Base-by-base conservation (phyloP, 2,113 vertebrate genomes). In the Trichomycterus rosablanca region DNA sequence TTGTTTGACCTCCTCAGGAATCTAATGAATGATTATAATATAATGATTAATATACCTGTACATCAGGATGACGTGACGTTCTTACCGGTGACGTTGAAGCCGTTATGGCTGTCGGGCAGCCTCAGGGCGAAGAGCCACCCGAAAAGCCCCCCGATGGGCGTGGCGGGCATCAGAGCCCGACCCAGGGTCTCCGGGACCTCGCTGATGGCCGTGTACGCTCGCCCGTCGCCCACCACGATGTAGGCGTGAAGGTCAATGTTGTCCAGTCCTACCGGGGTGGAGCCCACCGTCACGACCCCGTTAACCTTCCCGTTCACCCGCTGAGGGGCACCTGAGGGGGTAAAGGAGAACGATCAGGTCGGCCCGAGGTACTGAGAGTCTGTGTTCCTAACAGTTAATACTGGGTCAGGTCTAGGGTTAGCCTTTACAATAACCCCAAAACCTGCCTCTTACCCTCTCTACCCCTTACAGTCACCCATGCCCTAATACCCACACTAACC, bases 51-150 rank as follows among this genome's bases (percentile, higher is more conserved):
- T n/a, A n/a, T n/a, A n/a, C n/a, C n/a, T n/a, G n/a, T n/a, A n/a
- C n/a, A n/a, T n/a, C n/a, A n/a, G n/a, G n/a, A n/a, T n/a, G n/a
- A n/a, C n/a, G n/a, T n/a, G n/a, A n/a, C n/a, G n/a, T n/a, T 19
- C 65, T 83, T 75, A 97, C 96, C 95, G 0, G 91, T 78, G 71
- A 91, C 70, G 74, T 90, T 92, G 82, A 99, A 99, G 61, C 96
- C 96, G 0, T 92, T 94, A 79, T 91, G 82, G 5, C 89, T 83
- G 34, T 89, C 88, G 0, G 91, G 92, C 43, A 92, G 90, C 78
- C 97, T 92, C 72, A 97, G 78, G 49, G 96, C 95, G 6, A 98
- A 98, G 51, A 98, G 87, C 96, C 95, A 99, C 0, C 93, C 92
- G 1, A 97, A 95, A 5, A 97, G 82, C 26, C 91, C 92, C 1